Percentiles rank a stretch among this genome's conserved stretches.
Evolutionary conservation across 2,888 invertebrate genomes (phyloP).

Genomic region (Parasteatoda lunata): DNA sequence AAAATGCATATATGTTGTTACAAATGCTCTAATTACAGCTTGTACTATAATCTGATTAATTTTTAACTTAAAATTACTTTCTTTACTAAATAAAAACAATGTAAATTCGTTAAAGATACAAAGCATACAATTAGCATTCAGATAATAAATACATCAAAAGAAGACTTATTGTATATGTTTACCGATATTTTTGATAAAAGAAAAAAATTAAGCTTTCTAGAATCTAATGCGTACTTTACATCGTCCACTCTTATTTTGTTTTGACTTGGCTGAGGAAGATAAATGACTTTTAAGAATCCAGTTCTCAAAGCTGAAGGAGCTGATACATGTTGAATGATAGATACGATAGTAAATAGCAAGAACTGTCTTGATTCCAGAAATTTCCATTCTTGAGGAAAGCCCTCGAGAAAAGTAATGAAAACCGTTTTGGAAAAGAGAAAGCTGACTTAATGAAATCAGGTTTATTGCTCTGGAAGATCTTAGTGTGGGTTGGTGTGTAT

Average conservation of each 20-base stretch:
- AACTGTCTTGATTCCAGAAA: constrained; percentile 16
- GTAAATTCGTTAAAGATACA: no score
- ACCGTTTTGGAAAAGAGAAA: neutral
- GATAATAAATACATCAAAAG: no score
- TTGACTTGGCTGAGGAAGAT: constrained; percentile 30
- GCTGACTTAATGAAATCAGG: constrained; percentile 2
- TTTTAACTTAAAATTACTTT: no score
- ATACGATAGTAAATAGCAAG: constrained; percentile 42
- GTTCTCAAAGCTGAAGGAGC: neutral
- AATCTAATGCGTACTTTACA: no score
- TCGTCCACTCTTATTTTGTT: constrained; percentile 12
- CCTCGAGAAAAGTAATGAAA: neutral
- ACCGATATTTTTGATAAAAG: no score
- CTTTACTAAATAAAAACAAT: no score
- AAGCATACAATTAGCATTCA: no score
- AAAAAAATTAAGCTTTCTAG: no score
- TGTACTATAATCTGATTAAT: no score
- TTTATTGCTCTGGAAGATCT: neutral
- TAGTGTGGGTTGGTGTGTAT: neutral
- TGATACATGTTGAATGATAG: constrained; percentile 40
- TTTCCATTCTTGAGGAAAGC: neutral
- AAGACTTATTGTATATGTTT: no score
- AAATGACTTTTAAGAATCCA: constrained; percentile 51
- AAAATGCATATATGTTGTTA: no score
- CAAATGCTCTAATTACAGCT: no score